phyloP scores from a whole-genome alignment of 2,888 invertebrate genomes.

The Catocala sponsa region DNA sequence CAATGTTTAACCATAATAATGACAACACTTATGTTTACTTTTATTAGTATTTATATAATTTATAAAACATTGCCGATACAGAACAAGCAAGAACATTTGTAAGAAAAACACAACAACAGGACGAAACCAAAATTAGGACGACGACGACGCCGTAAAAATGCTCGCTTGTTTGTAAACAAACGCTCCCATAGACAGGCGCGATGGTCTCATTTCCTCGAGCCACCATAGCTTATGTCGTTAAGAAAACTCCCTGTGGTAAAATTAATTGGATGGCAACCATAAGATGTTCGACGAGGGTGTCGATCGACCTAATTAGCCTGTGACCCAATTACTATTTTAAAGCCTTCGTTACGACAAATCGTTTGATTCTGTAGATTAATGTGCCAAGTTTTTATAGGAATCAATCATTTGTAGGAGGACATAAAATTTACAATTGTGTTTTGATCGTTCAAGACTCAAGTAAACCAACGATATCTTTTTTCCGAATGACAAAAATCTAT shows the following conservation, averaged over 20 bases:
- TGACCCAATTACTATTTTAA: constrained; percentile 83
- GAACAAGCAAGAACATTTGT: too few species aligned
- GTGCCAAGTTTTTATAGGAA: constrained; percentile 45
- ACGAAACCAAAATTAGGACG: constrained; percentile 10
- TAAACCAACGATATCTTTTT: too few species aligned
- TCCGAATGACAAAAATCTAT: too few species aligned
- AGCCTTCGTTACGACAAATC: constrained; percentile 62
- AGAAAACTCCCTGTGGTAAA: constrained; percentile 72
- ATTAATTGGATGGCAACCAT: constrained; percentile 74
- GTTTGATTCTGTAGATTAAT: constrained; percentile 65
- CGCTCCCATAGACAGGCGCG: constrained; percentile 43
- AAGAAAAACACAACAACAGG: constrained; percentile 23
- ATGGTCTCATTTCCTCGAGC: constrained; percentile 50
- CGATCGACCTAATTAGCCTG: constrained; percentile 55
- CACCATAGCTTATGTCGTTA: constrained; percentile 68
- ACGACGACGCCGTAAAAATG: constrained; percentile 22
- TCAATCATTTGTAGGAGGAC: constrained; percentile 25
- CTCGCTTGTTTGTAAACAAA: constrained; percentile 47
- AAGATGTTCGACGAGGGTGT: constrained; percentile 73
- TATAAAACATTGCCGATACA: too few species aligned
- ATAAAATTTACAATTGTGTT: constrained; percentile 5
- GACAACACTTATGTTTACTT: too few species aligned
- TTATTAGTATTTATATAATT: too few species aligned
- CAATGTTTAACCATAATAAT: too few species aligned
- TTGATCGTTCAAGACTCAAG: not conserved